Base-by-base conservation (phyloP, 1,140 invertebrate species). In the Glomeris maerens region DNA sequence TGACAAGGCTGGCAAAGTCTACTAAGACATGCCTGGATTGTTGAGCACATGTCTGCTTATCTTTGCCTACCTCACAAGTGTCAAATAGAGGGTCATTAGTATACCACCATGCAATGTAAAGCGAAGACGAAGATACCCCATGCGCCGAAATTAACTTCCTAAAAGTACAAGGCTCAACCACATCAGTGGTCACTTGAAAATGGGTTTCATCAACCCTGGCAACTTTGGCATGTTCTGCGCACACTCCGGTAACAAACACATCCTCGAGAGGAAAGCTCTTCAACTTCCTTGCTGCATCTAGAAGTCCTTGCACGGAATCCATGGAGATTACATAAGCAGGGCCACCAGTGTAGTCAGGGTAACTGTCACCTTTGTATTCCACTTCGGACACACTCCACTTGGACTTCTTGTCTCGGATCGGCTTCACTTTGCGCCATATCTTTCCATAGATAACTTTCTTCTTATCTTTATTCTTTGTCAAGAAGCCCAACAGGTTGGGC, bases 181-280 rank as follows among this genome's bases (percentile, higher is more conserved):
- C n/a, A n/a, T n/a, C n/a, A n/a, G n/a, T n/a, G n/a, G n/a, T n/a
- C n/a, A n/a, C n/a, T n/a, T n/a, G n/a, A n/a, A n/a, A n/a, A n/a
- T n/a, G n/a, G n/a, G n/a, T n/a, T n/a, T 44, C n/a, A 25, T 50
- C 25, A 2, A 46, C 17, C 17, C 49, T 5, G 46, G 31, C 29
- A 7, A 55, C 38, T 3, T 55, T 57, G 4, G 60, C 57, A 0
- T 52, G 49, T 21, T 56, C 52, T 2, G 64, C 61, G 2, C 66
- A 53, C 2, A 71, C 59, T 4, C 70, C 71, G 2, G 69, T 73
- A 3, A 72, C 56, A 55, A 61, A 73, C 2, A 69, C 67, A 52
- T 73, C 71, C 51, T 62, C 61, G 14, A 62, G 31, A 17, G 55
- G 53, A 23, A 62, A 53, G 14, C 51, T 38, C 22, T 31, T 31